Conservation (phyloP, 2,888 invertebrate genomes). For the Pyrrhia umbra region DNA sequence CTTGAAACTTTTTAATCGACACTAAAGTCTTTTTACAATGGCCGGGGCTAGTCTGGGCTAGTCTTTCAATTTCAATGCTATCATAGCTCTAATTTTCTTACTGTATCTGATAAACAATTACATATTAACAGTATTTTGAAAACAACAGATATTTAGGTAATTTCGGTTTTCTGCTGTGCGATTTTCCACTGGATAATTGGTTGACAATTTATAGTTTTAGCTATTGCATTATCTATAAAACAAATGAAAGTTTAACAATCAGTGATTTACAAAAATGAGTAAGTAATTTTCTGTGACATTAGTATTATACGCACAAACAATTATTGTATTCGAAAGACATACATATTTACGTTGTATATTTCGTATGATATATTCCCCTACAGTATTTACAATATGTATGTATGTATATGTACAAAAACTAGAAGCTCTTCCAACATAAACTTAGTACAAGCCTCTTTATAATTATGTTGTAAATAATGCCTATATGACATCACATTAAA, state of each 20-base stretch:
- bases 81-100: constrained; percentile 15
- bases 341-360: constrained; percentile 51
- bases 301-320: constrained; percentile 41
- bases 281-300: constrained; percentile 26
- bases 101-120: not conserved
- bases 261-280: constrained; percentile 23
- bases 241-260: constrained; percentile 14
- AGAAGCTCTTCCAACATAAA: constrained; percentile 71
- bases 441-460: constrained; percentile 74
- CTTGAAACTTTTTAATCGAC: constrained; percentile 54
- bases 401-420: constrained; percentile 77
- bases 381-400: constrained; percentile 67
- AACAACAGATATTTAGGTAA: not conserved
- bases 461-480: constrained; percentile 56
- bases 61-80: constrained; percentile 26
- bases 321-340: constrained; percentile 51
- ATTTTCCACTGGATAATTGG: constrained; percentile 9
- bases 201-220: constrained; percentile 2
- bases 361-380: constrained; percentile 49
- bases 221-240: constrained; percentile 15
- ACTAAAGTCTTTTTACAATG: constrained; percentile 26
- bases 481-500: constrained; percentile 68
- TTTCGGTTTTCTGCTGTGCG: not conserved
- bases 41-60: constrained; percentile 30
- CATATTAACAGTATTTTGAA: constrained; percentile 1